phyloP scores from a whole-genome alignment of 1,140 invertebrate species.

The Saccostrea glomerata region DNA sequence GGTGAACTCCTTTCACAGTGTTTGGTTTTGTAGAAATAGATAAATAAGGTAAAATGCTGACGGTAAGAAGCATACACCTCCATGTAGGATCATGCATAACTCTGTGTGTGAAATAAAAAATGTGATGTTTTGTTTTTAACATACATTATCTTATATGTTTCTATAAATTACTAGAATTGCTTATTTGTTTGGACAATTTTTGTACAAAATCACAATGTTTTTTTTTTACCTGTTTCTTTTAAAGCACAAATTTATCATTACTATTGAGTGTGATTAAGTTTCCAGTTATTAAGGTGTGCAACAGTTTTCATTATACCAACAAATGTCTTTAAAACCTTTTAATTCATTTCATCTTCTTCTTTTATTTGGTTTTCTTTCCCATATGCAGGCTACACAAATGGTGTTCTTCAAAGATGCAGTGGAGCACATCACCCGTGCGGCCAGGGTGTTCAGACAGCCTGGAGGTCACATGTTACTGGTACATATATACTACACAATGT shows the following conservation, averaged over 20 bases:
- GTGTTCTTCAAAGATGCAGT: conserved; percentile 79
- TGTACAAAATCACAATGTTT: not conserved
- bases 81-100: not conserved
- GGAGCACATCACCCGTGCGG: conserved; percentile 77
- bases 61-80: conserved; percentile 18
- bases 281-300: not conserved
- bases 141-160: not conserved
- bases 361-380: not conserved
- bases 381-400: conserved; percentile 67
- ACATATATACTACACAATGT: conserved; percentile 41
- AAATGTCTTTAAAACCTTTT: not conserved
- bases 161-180: not conserved
- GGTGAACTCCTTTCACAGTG: not conserved
- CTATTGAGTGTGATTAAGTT: not conserved
- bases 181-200: not conserved
- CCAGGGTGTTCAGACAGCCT: conserved; percentile 76
- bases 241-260: not conserved
- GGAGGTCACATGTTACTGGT: conserved; percentile 77
- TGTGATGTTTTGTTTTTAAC: not conserved
- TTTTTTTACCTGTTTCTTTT: not conserved
- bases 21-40: conserved; percentile 22
- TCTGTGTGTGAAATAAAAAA: not conserved
- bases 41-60: not conserved
- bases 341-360: not conserved
- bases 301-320: not conserved